Percentiles rank a stretch among this genome's conserved stretches.
Evolutionary conservation across 2,888 invertebrate species (phyloP).

Genomic region (Eupeodes luniger): DNA sequence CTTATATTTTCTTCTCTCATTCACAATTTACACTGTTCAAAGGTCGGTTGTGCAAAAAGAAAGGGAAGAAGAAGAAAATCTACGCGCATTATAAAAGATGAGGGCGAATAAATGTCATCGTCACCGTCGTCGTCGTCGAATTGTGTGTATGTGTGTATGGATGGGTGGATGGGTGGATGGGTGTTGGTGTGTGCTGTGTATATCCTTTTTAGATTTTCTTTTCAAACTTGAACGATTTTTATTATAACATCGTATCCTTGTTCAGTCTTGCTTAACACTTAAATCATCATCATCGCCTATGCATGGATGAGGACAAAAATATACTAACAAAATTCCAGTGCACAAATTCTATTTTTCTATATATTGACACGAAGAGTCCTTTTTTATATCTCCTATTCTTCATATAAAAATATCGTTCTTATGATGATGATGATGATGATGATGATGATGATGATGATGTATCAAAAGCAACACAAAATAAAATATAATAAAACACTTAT

Average conservation of each 20-base stretch:
- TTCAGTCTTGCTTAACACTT: constrained; percentile 46
- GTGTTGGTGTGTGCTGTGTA: background rate
- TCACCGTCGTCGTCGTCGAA: too few species aligned
- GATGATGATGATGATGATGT: background rate
- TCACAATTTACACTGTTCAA: constrained; percentile 57
- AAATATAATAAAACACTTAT: constrained; percentile 51
- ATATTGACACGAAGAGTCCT: constrained; percentile 38
- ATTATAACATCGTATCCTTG: constrained; percentile 36
- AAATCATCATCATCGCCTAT: constrained; percentile 62
- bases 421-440: background rate
- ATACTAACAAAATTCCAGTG: constrained; percentile 16
- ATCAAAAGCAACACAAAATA: background rate
- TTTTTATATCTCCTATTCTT: constrained; percentile 9
- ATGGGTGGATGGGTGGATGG: background rate
- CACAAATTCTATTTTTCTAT: constrained; percentile 39
- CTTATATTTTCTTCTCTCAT: constrained; percentile 36
- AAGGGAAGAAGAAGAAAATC: constrained; percentile 32
- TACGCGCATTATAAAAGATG: constrained; percentile 56
- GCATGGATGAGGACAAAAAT: constrained; percentile 41
- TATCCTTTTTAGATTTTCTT: constrained; percentile 47
- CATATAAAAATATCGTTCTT: background rate
- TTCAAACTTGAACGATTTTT: constrained; percentile 64
- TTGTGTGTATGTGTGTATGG: background rate
- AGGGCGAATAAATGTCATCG: constrained; percentile 31
- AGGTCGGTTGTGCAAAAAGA: constrained; percentile 35